These are phyloP conservation scores for Thelaira solivaga DNA, from an alignment of 2,888 invertebrate species.

Conservation along the genomic window DNA sequence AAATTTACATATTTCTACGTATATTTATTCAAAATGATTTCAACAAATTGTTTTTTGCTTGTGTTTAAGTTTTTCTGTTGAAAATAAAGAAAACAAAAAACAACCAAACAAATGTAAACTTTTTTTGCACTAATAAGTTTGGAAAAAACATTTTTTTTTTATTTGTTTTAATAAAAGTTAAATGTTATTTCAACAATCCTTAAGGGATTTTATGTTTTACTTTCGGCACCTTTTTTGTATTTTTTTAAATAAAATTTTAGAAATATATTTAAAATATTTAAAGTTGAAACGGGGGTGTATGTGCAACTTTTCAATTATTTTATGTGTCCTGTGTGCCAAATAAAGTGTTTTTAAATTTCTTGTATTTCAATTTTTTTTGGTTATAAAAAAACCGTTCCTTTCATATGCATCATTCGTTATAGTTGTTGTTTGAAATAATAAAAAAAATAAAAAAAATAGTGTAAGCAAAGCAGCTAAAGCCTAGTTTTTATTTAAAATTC, in stretches of 20 bases:
- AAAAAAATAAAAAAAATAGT: too few relatives aligned
- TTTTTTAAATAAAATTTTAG: neutral
- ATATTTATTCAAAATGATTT: slow-evolving; percentile 35
- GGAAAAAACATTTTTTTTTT: slow-evolving; percentile 15
- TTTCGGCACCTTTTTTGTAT: neutral
- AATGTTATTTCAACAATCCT: slow-evolving; percentile 16
- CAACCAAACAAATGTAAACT: slow-evolving; percentile 22
- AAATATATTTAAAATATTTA: neutral
- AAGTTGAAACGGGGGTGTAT: neutral
- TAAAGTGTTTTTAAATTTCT: neutral
- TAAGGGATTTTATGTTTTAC: neutral
- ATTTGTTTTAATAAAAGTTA: slow-evolving; percentile 25
- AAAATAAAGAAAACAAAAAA: neutral
- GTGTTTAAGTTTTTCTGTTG: slow-evolving; percentile 1
- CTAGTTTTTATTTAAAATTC: too few relatives aligned
- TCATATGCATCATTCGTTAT: too few relatives aligned
- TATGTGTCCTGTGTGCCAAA: neutral
- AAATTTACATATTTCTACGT: slow-evolving; percentile 57
- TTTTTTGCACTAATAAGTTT: slow-evolving; percentile 48
- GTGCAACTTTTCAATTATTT: neutral
- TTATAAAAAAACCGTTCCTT: too few relatives aligned
- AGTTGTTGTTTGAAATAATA: too few relatives aligned
- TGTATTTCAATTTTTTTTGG: neutral
- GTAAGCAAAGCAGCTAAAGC: too few relatives aligned
- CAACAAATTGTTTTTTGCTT: slow-evolving; percentile 12